Base-by-base conservation (phyloP, 37 sponge, comb jelly and placozoan species). In the Ephydatia muelleri region DNA sequence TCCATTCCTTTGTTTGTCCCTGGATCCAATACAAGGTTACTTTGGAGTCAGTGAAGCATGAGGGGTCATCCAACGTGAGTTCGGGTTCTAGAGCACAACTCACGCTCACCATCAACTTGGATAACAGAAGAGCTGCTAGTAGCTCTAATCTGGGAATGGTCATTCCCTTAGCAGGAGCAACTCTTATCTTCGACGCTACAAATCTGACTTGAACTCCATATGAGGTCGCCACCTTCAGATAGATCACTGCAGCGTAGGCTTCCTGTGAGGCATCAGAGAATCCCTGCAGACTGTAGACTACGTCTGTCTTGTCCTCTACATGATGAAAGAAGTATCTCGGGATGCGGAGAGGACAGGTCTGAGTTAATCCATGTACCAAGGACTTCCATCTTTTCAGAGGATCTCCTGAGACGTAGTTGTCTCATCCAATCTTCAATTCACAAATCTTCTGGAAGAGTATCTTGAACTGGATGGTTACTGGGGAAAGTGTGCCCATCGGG, bases 1-100 rank as follows among this genome's bases (percentile, higher is more conserved):
- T 68, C 83, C 83, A 83, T 25, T 83, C 83, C 57, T 64, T 83
- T 14, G 32, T 75, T 0, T 5, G 13, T 26, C 78, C 78, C 38
- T 5, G 78, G 68, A 84, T 84, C 85, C 85, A 84, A 68, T 27
- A 76, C 8, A 84, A 78, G 8, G 77, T 68, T 13, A 84, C 85
- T 28, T 84, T 57, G 37, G 85, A 84, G 37, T 85, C 80, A 21
- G 80, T 85, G 35, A 40, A 85, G 40, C 80, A 85, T 8, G 29
- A 32, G 28, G 77, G 68, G n/a, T n/a, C n/a, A n/a, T n/a, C n/a
- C n/a, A n/a, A n/a, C n/a, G n/a, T n/a, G n/a, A n/a, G n/a, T n/a
- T n/a, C n/a, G n/a, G n/a, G n/a, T n/a, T n/a, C n/a, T n/a, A n/a
- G n/a, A n/a, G n/a, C n/a, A n/a, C n/a, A n/a, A n/a, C 9, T 38